Conservation (phyloP, 2,888 invertebrate genomes). For the Drosophila neonasuta region DNA sequence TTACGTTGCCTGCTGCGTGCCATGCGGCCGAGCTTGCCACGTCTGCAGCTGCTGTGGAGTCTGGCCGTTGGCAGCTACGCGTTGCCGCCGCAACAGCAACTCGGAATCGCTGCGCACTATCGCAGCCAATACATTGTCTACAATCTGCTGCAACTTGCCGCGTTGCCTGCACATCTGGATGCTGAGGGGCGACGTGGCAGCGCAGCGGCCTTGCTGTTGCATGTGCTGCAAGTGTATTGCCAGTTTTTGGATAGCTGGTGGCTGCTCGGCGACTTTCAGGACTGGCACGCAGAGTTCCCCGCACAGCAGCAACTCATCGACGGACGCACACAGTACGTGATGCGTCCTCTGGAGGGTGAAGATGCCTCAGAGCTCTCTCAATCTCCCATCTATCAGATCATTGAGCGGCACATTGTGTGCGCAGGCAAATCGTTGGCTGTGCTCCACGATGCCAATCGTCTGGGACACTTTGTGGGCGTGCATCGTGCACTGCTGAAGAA, state of each 20-base stretch:
- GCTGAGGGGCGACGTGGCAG: neutral
- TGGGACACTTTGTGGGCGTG: conserved; percentile 17
- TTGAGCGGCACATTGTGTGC: conserved; percentile 26
- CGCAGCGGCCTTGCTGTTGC: conserved; percentile 31
- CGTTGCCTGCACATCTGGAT: neutral
- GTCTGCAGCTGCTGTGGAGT: conserved; percentile 24
- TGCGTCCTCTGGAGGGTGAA: neutral
- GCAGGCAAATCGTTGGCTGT: conserved; percentile 15
- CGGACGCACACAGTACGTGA: conserved; percentile 15
- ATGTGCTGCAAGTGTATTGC: conserved; percentile 40
- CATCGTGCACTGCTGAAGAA: conserved; percentile 5
- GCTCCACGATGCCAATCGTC: conserved; percentile 27
- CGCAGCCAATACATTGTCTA: conserved; percentile 20
- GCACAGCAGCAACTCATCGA: neutral
- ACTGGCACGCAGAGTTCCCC: conserved; percentile 38
- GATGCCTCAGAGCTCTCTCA: neutral
- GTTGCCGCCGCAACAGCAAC: neutral
- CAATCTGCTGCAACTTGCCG: conserved; percentile 9
- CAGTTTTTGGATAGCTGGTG: conserved; percentile 45
- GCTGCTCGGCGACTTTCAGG: conserved; percentile 39
- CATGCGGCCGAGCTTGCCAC: conserved; percentile 3
- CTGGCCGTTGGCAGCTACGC: conserved; percentile 1
- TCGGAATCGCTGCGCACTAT: conserved; percentile 4
- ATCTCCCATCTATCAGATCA: conserved; percentile 16
- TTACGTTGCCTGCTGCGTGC: conserved; percentile 6